Percentiles rank a stretch among this genome's conserved stretches.
phyloP scores from a whole-genome alignment of 2,797 vertebrate species.

The Micropoecilia bifurca region DNA sequence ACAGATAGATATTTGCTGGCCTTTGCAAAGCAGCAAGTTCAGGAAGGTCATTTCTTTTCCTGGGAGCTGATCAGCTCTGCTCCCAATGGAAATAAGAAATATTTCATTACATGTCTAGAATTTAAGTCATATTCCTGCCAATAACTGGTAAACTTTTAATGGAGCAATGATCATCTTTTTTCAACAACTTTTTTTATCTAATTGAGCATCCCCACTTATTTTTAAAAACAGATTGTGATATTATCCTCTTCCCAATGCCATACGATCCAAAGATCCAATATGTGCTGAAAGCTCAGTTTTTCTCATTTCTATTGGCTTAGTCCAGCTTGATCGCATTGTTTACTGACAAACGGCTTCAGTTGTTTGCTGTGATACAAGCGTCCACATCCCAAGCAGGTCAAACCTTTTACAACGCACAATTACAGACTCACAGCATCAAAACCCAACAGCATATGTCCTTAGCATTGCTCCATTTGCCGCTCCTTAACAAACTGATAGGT shows the following conservation, averaged over 20 bases:
- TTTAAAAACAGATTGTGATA: background rate
- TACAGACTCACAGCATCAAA: constrained; percentile 7
- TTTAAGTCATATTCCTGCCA: no score
- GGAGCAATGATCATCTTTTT: background rate
- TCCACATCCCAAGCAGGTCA: background rate
- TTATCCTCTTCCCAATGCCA: background rate
- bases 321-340: background rate
- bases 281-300: background rate
- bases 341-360: constrained; percentile 8
- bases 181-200: background rate
- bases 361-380: constrained; percentile 1
- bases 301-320: constrained; percentile 9
- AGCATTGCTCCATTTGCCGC: constrained; percentile 20
- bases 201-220: background rate
- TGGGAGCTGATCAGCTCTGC: background rate
- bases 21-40: background rate
- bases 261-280: constrained; percentile 14
- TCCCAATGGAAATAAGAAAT: background rate
- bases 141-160: background rate
- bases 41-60: background rate
- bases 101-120: background rate
- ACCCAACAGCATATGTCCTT: constrained; percentile 11
- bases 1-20: background rate
- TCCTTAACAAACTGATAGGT: constrained; percentile 47
- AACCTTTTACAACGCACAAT: constrained; percentile 10